These are phyloP conservation scores for Pandemis corylana DNA, from an alignment of 2,888 invertebrate species.

Conservation along the genomic window DNA sequence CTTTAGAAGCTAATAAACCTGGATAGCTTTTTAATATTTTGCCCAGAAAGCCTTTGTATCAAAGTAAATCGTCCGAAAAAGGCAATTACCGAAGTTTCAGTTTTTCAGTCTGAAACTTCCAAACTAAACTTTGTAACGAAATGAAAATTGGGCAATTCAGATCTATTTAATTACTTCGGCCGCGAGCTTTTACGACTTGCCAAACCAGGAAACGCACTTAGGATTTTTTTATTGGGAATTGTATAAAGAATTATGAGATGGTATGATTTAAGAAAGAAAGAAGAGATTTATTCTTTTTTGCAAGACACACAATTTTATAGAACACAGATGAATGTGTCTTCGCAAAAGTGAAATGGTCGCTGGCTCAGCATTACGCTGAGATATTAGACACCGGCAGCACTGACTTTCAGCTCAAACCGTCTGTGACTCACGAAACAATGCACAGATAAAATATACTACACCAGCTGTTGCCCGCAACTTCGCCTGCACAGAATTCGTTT, in stretches of 20 bases:
- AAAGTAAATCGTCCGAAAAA: conserved; percentile 19
- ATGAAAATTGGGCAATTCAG: conserved; percentile 34
- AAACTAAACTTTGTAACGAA: conserved; percentile 15
- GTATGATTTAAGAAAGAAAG: background rate
- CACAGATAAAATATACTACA: no score
- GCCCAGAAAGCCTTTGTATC: background rate
- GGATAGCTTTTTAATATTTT: background rate
- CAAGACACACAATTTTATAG: no score
- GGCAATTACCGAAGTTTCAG: conserved; percentile 23
- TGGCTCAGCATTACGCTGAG: no score
- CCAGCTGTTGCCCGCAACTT: no score
- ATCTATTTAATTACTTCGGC: conserved; percentile 30
- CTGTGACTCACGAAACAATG: no score
- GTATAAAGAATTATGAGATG: conserved; percentile 7
- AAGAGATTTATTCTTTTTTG: no score
- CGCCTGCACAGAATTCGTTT: no score
- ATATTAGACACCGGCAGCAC: no score
- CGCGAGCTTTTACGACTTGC: conserved; percentile 23
- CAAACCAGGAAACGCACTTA: conserved; percentile 28
- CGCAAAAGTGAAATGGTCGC: no score
- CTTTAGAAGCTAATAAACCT: background rate
- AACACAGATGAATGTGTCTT: no score
- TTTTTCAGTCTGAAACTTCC: conserved; percentile 25
- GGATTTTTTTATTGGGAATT: conserved; percentile 25
- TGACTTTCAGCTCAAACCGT: no score